Evolutionary conservation across 2,888 invertebrate genomes (phyloP).

Genomic region (Ornithoptera priamus): DNA sequence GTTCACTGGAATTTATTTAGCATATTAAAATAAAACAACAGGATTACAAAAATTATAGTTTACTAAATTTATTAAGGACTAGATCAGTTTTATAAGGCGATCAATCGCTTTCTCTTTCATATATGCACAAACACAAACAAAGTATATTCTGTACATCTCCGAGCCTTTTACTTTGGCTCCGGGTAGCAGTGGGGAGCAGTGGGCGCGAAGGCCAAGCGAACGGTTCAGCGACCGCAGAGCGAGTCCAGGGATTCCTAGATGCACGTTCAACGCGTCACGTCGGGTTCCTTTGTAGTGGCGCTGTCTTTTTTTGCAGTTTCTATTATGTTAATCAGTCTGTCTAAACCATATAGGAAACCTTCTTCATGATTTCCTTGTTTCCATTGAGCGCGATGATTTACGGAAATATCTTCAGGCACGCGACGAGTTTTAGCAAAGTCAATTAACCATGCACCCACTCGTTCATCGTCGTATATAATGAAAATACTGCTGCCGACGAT

Average conservation of each 20-base stretch:
- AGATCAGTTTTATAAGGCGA: slow-evolving; percentile 66
- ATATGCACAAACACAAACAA: slow-evolving; percentile 63
- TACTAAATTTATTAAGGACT: slow-evolving; percentile 58
- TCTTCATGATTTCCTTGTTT: slow-evolving; percentile 97
- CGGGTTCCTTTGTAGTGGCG: slow-evolving; percentile 58
- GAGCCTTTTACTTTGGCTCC: slow-evolving; percentile 52
- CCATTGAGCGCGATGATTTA: slow-evolving; percentile 92
- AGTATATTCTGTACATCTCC: slow-evolving; percentile 64
- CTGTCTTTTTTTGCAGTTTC: slow-evolving; percentile 57
- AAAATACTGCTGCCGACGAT: slow-evolving; percentile 96
- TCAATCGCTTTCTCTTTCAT: slow-evolving; percentile 65
- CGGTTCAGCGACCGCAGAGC: slow-evolving; percentile 62
- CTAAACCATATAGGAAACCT: slow-evolving; percentile 95
- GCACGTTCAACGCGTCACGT: slow-evolving; percentile 70
- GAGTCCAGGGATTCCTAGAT: slow-evolving; percentile 65
- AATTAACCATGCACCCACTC: slow-evolving; percentile 96
- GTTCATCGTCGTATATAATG: slow-evolving; percentile 93
- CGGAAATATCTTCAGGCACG: slow-evolving; percentile 83
- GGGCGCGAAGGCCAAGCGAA: slow-evolving; percentile 52
- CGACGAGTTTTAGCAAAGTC: slow-evolving; percentile 96
- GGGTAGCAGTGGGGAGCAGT: slow-evolving; percentile 39
- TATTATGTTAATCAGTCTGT: slow-evolving; percentile 89
- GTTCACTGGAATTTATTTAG: background rate
- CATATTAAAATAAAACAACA: slow-evolving; percentile 35
- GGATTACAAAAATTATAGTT: slow-evolving; percentile 36